Evolutionary conservation across 1,140 invertebrate species (phyloP).

Genomic region (Antheraea mylitta): DNA sequence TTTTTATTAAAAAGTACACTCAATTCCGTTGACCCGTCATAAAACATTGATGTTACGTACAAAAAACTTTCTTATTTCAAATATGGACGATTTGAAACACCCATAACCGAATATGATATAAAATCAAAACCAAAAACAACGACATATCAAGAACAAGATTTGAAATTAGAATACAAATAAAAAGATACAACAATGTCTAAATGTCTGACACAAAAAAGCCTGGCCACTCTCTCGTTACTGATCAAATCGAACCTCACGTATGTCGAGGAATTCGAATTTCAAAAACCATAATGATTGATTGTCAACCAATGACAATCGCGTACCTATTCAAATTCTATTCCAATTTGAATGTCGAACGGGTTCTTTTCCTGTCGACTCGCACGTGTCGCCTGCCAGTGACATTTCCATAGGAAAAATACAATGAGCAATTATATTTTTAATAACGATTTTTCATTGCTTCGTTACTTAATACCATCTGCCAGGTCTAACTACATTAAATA

Average conservation of each 20-base stretch:
- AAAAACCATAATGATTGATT: conserved; percentile 78
- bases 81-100: background rate
- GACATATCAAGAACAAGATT: background rate
- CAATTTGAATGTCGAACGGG: conserved; percentile 75
- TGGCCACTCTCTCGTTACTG: conserved; percentile 39
- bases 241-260: conserved; percentile 65
- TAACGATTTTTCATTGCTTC: conserved; percentile 42
- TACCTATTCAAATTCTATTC: conserved; percentile 71
- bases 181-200: conserved; percentile 6
- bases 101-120: background rate
- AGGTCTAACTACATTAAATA: background rate
- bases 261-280: conserved; percentile 71
- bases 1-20: too few relatives aligned
- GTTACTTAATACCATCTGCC: conserved; percentile 20
- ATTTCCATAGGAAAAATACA: conserved; percentile 62
- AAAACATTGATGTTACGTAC: background rate
- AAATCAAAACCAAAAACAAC: background rate
- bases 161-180: conserved; percentile 8
- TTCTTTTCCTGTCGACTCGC: conserved; percentile 60
- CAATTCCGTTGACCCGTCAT: too few relatives aligned
- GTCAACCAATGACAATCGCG: conserved; percentile 77
- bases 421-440: conserved; percentile 65
- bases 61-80: background rate
- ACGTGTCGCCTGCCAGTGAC: conserved; percentile 57
- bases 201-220: conserved; percentile 12